Evolutionary conservation across 2,888 invertebrate species (phyloP), one percentile per base, ranked within the genome.

Genomic region (Masnerella sp.): DNA sequence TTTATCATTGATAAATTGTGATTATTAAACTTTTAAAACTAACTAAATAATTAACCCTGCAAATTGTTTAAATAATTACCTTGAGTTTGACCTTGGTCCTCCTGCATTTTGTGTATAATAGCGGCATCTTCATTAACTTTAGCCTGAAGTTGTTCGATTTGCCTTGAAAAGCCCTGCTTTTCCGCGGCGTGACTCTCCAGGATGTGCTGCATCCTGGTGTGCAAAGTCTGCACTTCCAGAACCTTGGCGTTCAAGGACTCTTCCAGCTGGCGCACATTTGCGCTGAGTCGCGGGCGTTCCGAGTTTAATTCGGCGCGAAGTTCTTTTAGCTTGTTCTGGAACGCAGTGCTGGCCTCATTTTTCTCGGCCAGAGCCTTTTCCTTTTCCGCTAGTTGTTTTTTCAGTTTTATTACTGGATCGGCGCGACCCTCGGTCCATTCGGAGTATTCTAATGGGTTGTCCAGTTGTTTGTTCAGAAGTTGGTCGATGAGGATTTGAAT

Each of bases 401-500:
- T 95, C 79, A 97, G 85, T 82, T 95, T 94, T 78, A 94, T 93
- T 75, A 96, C 91, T 0, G 96, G 95, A 86, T 97, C 96, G 47
- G 94, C 92, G 51, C 93, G 92, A 36, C 94, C 94, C 91, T 95
- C 95, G 52, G 92, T 93, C 96, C 96, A 96, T 83, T 96, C 96
- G 1, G 94, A 92, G 83, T 94, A 92, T 77, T 92, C 90, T 20
- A 87, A 85, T 0, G 93, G 92, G 78, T 92, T 90, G 74, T 93
- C 93, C 86, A 95, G 93, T 87, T 96, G 96, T 85, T 96, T 96
- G 89, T 96, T 96, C 79, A 97, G 90, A 80, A 97, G 90, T 77
- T 94, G 92, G 87, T 97, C 96, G 79, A 96, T 96, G 62, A 97
- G 91, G 78, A 93, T 92, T 89, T 97, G 97, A 78, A 96, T 94